Conservation (phyloP, 2,797 vertebrate genomes). For the Kryptopterus vitreolus region DNA sequence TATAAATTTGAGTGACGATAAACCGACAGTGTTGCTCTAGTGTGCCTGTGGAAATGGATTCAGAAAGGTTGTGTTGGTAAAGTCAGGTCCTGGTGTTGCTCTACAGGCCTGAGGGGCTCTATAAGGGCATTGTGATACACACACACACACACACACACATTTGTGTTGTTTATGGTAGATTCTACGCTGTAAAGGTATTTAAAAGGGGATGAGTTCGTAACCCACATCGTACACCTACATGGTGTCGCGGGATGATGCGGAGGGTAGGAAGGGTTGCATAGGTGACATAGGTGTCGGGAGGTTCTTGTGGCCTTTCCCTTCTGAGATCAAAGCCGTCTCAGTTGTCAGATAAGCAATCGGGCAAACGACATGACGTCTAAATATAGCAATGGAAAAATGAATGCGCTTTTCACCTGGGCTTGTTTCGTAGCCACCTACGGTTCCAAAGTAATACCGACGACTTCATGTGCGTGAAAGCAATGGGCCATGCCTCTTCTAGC, state of each 20-base stretch:
- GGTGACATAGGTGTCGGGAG: conserved; percentile 13
- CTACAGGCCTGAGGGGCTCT: no score
- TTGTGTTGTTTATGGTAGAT: background rate
- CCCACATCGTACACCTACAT: background rate
- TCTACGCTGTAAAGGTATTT: background rate
- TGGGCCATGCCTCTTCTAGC: background rate
- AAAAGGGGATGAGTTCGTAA: background rate
- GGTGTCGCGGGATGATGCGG: background rate
- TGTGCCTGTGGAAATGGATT: no score
- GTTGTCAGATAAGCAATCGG: conserved; percentile 17
- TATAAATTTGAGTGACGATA: no score
- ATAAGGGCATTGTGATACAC: background rate
- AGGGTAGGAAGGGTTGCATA: conserved; percentile 26
- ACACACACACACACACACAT: background rate
- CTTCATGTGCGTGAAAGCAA: conserved; percentile 4
- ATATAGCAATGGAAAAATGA: conserved; percentile 41
- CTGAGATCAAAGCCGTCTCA: conserved; percentile 24
- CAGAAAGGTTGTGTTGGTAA: no score
- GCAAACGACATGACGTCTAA: conserved; percentile 12
- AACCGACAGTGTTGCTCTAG: no score
- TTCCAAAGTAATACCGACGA: background rate
- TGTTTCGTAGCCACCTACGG: conserved; percentile 34
- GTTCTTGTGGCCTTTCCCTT: conserved; percentile 37
- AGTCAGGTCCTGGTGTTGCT: no score
- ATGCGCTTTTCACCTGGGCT: conserved; percentile 16